Base-by-base conservation (phyloP, 2,888 invertebrate species). In the Hirtodrosophila confusa region DNA sequence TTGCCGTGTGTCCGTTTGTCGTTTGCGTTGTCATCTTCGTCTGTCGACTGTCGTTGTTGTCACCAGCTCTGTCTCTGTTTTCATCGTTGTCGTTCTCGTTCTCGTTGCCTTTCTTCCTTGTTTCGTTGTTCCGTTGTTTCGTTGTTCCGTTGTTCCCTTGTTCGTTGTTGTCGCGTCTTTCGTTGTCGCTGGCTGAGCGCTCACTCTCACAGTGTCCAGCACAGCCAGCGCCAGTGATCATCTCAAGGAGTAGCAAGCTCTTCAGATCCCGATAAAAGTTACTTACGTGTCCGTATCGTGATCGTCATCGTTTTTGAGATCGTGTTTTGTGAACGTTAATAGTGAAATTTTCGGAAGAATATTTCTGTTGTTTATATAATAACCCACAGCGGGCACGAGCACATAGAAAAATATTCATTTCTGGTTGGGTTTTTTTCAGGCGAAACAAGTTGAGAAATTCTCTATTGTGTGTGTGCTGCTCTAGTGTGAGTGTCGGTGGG, bases 311-410 rank as follows among this genome's bases (percentile, higher is more conserved):
- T 12, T 24, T 54, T 45, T 45, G 49, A 60, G 43, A 56, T 48
- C 67, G 77, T 50, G 75, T 51, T 56, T 56, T 31, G 67, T 75
- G 64, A 17, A 17, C 17, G 17, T 17, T 17, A 17, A 17, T 17
- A 17, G 17, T 17, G 17, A 61, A 54, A 47, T 35, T 63, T 51
- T 65, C 51, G 48, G 40, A 44, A 44, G 58, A 67, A 54, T 54
- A 63, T 61, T 45, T 54, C 53, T 48, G 35, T 84, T 86, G 87
- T 80, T 80, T 80, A 80, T 80, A 80, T 80, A 80, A 80, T 84
- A 80, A 69, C 66, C 62, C 77, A 68, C 57, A 64, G 53, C 70
- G 65, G 47, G 55, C 70, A 48, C 35, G 9, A 51, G 48, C 56
- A 57, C 11, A 55, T 35, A 60, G 31, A 41, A 48, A 66, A 69